Conservation (phyloP, 1,140 invertebrate genomes). For the Diuraphis noxia region DNA sequence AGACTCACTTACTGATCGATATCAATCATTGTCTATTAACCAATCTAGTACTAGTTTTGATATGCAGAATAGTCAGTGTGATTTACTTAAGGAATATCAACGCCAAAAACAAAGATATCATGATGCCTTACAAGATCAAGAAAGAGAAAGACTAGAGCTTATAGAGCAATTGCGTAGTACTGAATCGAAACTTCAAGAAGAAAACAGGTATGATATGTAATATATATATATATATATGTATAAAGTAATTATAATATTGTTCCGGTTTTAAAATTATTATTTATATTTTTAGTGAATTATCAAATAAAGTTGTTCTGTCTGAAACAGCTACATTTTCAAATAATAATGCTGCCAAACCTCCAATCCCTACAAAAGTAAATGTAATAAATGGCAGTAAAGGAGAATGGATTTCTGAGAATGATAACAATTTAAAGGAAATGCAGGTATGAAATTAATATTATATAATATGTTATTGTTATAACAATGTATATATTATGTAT, state of each 20-base stretch:
- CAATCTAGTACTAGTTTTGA: constrained; percentile 37
- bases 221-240: constrained; percentile 4
- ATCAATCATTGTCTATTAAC: constrained; percentile 57
- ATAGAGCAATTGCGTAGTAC: constrained; percentile 63
- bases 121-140: constrained; percentile 68
- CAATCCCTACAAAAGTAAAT: constrained; percentile 38
- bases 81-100: constrained; percentile 74
- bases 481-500: too few species aligned
- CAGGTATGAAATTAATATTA: not conserved
- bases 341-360: constrained; percentile 10
- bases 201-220: constrained; percentile 60
- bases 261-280: not conserved
- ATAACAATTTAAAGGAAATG: constrained; percentile 7
- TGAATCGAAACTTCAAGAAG: constrained; percentile 62
- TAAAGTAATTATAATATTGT: not conserved
- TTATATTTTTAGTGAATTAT: constrained; percentile 33
- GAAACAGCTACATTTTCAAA: not conserved
- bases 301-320: not conserved
- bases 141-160: constrained; percentile 64
- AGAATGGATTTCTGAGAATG: not conserved
- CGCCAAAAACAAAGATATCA: constrained; percentile 71
- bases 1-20: constrained; percentile 65
- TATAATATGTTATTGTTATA: too few species aligned
- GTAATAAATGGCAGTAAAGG: constrained; percentile 19
- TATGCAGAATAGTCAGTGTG: constrained; percentile 61